Conservation (phyloP, 2,888 invertebrate species). For the Drosophila mulleri region DNA sequence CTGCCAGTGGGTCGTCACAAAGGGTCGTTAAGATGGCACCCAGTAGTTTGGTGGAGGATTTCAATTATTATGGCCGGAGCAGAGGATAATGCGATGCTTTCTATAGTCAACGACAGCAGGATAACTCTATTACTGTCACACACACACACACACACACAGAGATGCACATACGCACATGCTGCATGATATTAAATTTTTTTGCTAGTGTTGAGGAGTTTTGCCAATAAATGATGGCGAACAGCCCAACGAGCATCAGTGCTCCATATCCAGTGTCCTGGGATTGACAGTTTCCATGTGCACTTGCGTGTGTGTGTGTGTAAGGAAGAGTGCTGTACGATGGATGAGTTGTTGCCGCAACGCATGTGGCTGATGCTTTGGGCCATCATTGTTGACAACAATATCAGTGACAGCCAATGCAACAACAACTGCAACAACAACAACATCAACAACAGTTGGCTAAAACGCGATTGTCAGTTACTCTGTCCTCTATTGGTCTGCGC, state of each 20-base stretch:
- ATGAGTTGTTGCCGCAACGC: constrained; percentile 74
- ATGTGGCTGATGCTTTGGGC: constrained; percentile 77
- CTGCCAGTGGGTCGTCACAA: constrained; percentile 1
- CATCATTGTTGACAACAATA: constrained; percentile 78
- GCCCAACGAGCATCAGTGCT: constrained; percentile 30
- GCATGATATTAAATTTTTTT: constrained; percentile 68
- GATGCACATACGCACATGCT: constrained; percentile 27
- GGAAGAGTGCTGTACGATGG: constrained; percentile 53
- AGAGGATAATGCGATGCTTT: constrained; percentile 68
- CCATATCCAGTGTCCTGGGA: constrained; percentile 44
- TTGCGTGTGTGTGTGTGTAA: constrained; percentile 7
- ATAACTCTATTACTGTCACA: constrained; percentile 69
- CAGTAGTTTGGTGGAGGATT: constrained; percentile 27
- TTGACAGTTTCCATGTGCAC: constrained; percentile 60
- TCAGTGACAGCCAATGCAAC: constrained; percentile 62
- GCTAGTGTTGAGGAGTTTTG: constrained; percentile 39
- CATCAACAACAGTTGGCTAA: constrained; percentile 36
- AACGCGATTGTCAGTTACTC: constrained; percentile 58
- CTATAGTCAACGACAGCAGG: constrained; percentile 56
- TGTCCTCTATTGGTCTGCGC: constrained; percentile 55
- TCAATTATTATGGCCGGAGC: constrained; percentile 62
- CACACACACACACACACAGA: constrained; percentile 12
- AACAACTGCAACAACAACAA: constrained; percentile 35
- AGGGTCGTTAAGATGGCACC: constrained; percentile 3
- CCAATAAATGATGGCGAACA: constrained; percentile 63